These are phyloP conservation scores for Heliconius hewitsoni DNA, from an alignment of 1,140 invertebrate species.

Conservation along the genomic window DNA sequence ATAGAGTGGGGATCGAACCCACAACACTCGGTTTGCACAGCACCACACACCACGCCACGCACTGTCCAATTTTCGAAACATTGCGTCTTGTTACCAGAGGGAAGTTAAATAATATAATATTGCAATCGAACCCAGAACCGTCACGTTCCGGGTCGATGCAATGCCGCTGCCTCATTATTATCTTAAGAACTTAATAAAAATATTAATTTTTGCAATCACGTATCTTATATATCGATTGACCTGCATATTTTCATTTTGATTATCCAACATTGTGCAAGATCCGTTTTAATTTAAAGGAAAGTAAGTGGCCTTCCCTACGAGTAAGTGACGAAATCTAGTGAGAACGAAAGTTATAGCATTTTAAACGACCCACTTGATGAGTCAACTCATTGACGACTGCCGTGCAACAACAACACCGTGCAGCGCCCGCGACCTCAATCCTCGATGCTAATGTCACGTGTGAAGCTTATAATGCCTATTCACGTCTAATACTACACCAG, in stretches of 20 bases:
- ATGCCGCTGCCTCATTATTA: too few species aligned
- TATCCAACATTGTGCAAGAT: conserved; percentile 19
- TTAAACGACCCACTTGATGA: neutral
- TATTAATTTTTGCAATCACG: too few species aligned
- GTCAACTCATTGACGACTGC: conserved; percentile 1
- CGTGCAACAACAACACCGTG: neutral
- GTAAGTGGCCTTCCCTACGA: neutral
- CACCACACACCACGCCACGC: too few species aligned
- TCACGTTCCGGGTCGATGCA: too few species aligned
- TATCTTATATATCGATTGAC: neutral
- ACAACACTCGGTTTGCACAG: too few species aligned
- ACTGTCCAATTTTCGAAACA: too few species aligned
- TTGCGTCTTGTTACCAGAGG: too few species aligned
- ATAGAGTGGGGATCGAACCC: too few species aligned
- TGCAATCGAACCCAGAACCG: too few species aligned
- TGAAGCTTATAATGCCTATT: neutral
- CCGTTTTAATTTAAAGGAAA: neutral
- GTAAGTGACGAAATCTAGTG: conserved; percentile 2
- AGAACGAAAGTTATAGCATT: conserved; percentile 3
- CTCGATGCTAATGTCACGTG: neutral
- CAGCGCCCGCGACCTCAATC: neutral
- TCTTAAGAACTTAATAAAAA: too few species aligned
- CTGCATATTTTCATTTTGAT: neutral
- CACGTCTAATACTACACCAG: neutral
- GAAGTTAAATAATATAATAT: too few species aligned